Base-by-base conservation (phyloP, 2,888 invertebrate genomes). In the Diplolepis rosae region DNA sequence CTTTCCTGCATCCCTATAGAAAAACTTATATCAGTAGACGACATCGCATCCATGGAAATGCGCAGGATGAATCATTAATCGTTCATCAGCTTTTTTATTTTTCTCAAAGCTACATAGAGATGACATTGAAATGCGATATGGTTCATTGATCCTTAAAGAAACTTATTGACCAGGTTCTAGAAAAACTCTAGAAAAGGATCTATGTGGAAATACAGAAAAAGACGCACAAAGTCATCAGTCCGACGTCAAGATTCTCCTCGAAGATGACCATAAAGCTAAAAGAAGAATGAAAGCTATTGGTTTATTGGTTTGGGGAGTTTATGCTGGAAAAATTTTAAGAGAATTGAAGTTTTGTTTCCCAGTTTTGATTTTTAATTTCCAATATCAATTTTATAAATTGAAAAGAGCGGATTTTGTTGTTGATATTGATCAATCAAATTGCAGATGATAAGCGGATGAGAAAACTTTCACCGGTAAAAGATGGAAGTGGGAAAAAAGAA, bases 1-100 rank as follows among this genome's bases (percentile, higher is more conserved):
- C 89, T 96, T 50, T 94, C 95, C 1, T 92, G 95, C 69, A 95
- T 96, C 83, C 96, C 96, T 35, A 95, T 96, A 83, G 96, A 96
- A 86, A 95, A 92, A 89, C 90, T 92, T 83, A 90, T 90, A 82
- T 89, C 90, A 54, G 90, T 90, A 69, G 90, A 90, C 70, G 90
- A 90, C 77, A 90, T 90, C 54, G 89, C 90, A 56, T 85, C 87
- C 22, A 88, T 88, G 88, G 88, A 88, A 67, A 77, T 82, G 75
- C 83, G 84, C 75, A 84, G 87, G 79, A 83, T 84, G 82, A 88
- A 88, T 82, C 87, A 85, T 79, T 87, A 87, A 80, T 79, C 76
- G 76, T 78, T 78, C 74, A 72, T 77, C 76, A 74, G 68, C 67
- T 76, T 74, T 56, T 35, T 54, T 67, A 5, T 24, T 39, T 39